These are phyloP conservation scores for Nomada hirtipes DNA, from an alignment of 2,888 invertebrate genomes.

Conservation along the genomic window DNA sequence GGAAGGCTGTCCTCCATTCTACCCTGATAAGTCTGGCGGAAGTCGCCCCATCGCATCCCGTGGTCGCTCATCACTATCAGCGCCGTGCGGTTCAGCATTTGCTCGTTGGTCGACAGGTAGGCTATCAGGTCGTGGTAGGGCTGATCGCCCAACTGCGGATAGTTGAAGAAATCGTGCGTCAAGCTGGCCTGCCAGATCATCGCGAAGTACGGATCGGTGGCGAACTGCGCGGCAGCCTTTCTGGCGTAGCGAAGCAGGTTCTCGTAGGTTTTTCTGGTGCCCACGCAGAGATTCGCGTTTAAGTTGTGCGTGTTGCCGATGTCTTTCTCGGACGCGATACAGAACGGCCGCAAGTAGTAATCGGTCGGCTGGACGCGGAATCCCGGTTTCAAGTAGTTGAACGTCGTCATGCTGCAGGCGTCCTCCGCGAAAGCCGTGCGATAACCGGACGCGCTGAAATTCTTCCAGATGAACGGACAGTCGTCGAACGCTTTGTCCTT, in stretches of 20 bases:
- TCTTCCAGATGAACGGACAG: constrained; percentile 94
- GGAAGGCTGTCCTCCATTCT: constrained; percentile 95
- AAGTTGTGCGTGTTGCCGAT: constrained; percentile 88
- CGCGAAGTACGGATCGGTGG: constrained; percentile 89
- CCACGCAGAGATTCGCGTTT: constrained; percentile 90
- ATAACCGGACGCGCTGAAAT: constrained; percentile 90
- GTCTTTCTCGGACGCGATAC: constrained; percentile 88
- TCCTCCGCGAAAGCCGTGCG: constrained; percentile 94
- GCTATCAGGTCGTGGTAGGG: constrained; percentile 87
- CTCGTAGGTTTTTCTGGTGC: constrained; percentile 89
- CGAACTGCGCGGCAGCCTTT: constrained; percentile 87
- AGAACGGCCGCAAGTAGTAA: constrained; percentile 92
- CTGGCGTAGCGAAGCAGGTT: constrained; percentile 90
- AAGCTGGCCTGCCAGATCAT: constrained; percentile 94
- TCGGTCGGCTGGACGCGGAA: constrained; percentile 93
- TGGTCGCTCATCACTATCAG: constrained; percentile 94
- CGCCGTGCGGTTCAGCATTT: constrained; percentile 88
- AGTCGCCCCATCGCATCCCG: constrained; percentile 94
- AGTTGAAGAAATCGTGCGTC: constrained; percentile 94
- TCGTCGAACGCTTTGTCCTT: constrained; percentile 88
- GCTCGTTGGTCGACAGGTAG: constrained; percentile 81
- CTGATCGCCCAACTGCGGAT: constrained; percentile 90
- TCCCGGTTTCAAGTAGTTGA: constrained; percentile 92
- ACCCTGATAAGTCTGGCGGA: constrained; percentile 93
- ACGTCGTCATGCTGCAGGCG: constrained; percentile 90